A percentile compares a stretch with the other conserved stretches of the same genome.
Conservation (phyloP, 2,113 vertebrate species). For the Prionailurus viverrinus region DNA sequence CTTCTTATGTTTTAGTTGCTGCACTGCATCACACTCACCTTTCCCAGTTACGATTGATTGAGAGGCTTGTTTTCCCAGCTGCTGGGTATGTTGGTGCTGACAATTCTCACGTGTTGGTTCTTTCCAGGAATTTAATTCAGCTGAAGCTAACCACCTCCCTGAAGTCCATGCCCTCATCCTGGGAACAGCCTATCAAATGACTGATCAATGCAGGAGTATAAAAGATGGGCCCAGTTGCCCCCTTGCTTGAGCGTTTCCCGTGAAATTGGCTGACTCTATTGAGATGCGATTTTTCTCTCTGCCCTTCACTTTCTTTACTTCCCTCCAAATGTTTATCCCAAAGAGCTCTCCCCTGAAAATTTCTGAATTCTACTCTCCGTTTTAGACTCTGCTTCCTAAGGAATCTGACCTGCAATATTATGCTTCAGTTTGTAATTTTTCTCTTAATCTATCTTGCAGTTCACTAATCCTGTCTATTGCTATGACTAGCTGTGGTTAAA, state of each 20-base stretch:
- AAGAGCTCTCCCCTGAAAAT: background rate
- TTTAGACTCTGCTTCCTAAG: background rate
- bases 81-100: background rate
- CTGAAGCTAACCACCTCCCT: background rate
- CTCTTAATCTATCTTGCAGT: background rate
- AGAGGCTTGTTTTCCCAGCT: background rate
- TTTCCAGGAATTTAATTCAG: background rate
- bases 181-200: background rate
- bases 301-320: background rate
- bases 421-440: background rate
- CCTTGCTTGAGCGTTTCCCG: background rate
- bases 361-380: background rate
- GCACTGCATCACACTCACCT: background rate
- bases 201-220: background rate
- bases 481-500: background rate
- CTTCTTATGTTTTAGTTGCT: background rate
- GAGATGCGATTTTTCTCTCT: background rate
- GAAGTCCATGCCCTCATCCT: background rate
- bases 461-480: background rate
- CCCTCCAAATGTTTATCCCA: background rate
- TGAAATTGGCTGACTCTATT: background rate
- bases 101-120: background rate
- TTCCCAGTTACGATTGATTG: background rate
- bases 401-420: background rate
- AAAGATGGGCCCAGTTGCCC: background rate